These are phyloP conservation scores for Gallinago paraguaiae DNA, from an alignment of 2,113 vertebrate genomes.

Conservation along the genomic window DNA sequence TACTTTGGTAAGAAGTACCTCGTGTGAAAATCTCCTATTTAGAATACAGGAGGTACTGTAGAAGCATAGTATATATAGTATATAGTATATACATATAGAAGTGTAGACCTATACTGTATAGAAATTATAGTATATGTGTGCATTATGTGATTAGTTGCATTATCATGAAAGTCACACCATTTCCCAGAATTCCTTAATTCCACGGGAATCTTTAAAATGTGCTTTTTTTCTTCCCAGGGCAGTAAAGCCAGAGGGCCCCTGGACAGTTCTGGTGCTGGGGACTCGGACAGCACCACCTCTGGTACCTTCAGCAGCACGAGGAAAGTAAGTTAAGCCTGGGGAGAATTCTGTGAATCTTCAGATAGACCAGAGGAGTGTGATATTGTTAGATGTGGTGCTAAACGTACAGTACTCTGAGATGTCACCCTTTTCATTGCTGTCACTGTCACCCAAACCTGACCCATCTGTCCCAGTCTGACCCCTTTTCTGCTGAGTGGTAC, in stretches of 20 bases:
- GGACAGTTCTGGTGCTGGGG: constrained; percentile 75
- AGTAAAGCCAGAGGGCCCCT: constrained; percentile 79
- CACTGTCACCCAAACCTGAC: neutral
- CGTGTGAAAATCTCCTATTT: neutral
- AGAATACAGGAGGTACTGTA: neutral
- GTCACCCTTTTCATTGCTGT: neutral
- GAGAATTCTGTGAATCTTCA: neutral
- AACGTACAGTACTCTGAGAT: neutral
- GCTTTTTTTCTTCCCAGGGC: constrained; percentile 71
- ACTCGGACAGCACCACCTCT: constrained; percentile 75
- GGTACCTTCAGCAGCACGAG: constrained; percentile 71
- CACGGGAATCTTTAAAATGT: neutral
- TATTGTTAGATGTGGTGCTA: neutral
- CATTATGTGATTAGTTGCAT: neutral
- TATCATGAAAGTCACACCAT: neutral
- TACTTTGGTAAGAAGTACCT: neutral
- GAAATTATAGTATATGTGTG: neutral
- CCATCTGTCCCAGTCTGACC: neutral
- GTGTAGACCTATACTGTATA: neutral
- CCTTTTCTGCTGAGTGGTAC: neutral
- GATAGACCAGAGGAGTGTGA: neutral
- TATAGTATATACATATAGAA: no score
- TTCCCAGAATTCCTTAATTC: neutral
- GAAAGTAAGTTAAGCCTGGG: constrained; percentile 72
- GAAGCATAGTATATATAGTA: no score